A percentile compares a stretch with the other conserved stretches of the same genome.
phyloP scores from a whole-genome alignment of 2,888 invertebrate species.

The Harmothoe impar region DNA sequence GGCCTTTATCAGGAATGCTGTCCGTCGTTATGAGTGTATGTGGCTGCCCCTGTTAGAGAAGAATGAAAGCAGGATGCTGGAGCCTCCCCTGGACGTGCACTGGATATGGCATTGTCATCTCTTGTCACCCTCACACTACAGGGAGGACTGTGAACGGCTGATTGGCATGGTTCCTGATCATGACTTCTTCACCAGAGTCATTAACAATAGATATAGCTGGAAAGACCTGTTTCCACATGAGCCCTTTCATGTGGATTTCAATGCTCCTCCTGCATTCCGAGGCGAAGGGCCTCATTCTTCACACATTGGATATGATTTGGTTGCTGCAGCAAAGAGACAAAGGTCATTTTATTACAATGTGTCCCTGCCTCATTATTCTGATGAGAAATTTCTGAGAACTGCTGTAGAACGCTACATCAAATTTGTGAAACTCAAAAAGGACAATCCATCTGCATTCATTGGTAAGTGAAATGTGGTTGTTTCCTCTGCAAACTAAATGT shows the following conservation, averaged over 20 bases:
- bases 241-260: constrained; percentile 49
- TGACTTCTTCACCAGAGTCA: constrained; percentile 81
- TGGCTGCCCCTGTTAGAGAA: constrained; percentile 84
- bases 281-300: too few species aligned
- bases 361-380: constrained; percentile 84
- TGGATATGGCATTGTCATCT: constrained; percentile 85
- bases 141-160: constrained; percentile 76
- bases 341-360: constrained; percentile 84
- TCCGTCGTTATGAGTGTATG: constrained; percentile 82
- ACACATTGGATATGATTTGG: constrained; percentile 80
- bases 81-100: constrained; percentile 85
- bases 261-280: background rate
- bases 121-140: constrained; percentile 79
- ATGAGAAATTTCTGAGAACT: constrained; percentile 82
- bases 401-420: constrained; percentile 82
- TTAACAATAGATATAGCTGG: constrained; percentile 76
- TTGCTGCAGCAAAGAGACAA: constrained; percentile 83
- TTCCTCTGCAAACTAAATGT: too few species aligned
- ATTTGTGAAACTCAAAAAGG: constrained; percentile 83
- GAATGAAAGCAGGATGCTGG: constrained; percentile 72
- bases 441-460: constrained; percentile 82
- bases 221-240: constrained; percentile 74
- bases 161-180: constrained; percentile 80
- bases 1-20: constrained; percentile 30
- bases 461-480: background rate